Base-by-base conservation (phyloP, 2,888 invertebrate species). In the Amorpha juglandis region DNA sequence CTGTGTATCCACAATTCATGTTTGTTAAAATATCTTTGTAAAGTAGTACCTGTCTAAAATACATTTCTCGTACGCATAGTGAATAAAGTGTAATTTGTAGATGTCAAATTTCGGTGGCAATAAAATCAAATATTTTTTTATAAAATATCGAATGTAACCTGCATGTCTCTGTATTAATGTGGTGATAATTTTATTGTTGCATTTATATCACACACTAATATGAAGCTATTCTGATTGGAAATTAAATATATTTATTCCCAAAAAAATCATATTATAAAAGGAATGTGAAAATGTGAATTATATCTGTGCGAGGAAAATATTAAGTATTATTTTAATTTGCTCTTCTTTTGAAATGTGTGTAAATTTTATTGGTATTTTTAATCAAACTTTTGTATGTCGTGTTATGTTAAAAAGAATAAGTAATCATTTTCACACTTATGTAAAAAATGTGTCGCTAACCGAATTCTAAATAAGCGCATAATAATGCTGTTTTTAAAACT, bases 91-190 rank as follows among this genome's bases (percentile, higher is more conserved):
- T 72, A 70, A 70, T 74, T 21, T 73, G 74, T 76, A 78, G 79
- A 79, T 79, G 78, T 79, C 79, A 79, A 77, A 76, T 76, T 77
- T 69, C 68, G 58, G 70, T 74, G 72, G 73, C 73, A 75, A 76
- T 73, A 74, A 72, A 73, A 72, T 50, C 74, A 55, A 50, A 71
- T 77, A 74, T 78, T 79, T 78, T 74, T 77, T 71, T 74, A 73
- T 33, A 65, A 64, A 48, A 64, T 16, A 16, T 35, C 38, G 11
- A 19, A 58, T 19, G 19, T 58, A 38, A 11, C 19, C 19, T 55
- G 38, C 16, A 38, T 35, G 11, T 42, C 19, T 9, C 16, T 48
- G n/a, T 48, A 16, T 48, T 48, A 48, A n/a, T n/a, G 16, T n/a
- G n/a, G 48, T 16, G 16, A 16, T 6, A 48, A 48, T n/a, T 58